These are phyloP conservation scores for Menidia menidia DNA, from an alignment of 2,797 vertebrate species.

Conservation along the genomic window DNA sequence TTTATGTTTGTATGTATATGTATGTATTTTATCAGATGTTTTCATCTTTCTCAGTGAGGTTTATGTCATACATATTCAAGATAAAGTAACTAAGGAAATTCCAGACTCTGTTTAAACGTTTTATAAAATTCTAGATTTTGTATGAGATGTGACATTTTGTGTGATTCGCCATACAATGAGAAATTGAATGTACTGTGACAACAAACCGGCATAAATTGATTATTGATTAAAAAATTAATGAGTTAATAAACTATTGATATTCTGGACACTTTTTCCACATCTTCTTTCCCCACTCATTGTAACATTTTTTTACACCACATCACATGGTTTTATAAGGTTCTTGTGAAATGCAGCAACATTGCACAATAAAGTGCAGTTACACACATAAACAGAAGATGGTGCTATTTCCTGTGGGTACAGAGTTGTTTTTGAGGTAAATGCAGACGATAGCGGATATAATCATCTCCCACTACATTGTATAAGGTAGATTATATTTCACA, in stretches of 20 bases:
- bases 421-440: not conserved
- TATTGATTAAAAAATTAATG: constrained; percentile 69
- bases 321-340: not conserved
- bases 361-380: not conserved
- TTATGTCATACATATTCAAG: constrained; percentile 74
- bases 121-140: constrained; percentile 86
- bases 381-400: constrained; percentile 40
- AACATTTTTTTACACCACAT: not conserved
- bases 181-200: constrained; percentile 84
- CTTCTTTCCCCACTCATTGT: too few species aligned
- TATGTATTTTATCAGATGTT: constrained; percentile 83
- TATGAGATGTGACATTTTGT: constrained; percentile 84
- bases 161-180: constrained; percentile 76
- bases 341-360: rapidly evolving
- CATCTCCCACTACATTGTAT: too few species aligned
- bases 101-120: constrained; percentile 82
- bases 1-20: constrained; percentile 32
- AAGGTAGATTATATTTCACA: too few species aligned
- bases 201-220: constrained; percentile 58
- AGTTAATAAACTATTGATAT: constrained; percentile 69
- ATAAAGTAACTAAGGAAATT: constrained; percentile 31
- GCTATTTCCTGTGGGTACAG: not conserved
- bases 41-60: constrained; percentile 78
- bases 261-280: constrained; percentile 17
- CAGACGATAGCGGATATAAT: not conserved